Base-by-base conservation (phyloP, 2,113 vertebrate genomes). In the Psammodynastes pulverulentus region DNA sequence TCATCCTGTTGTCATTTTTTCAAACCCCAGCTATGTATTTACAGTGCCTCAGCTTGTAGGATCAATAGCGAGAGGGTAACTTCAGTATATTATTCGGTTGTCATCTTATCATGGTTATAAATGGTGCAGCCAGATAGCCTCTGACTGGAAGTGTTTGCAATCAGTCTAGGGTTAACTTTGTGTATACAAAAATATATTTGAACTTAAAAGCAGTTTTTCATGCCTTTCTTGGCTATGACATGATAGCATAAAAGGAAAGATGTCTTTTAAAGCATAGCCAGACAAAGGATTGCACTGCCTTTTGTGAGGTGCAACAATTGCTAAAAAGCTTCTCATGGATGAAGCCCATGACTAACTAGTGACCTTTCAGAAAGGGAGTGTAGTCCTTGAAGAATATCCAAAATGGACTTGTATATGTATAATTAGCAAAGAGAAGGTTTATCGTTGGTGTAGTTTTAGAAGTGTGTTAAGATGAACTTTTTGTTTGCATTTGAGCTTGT, bases 371-470 rank as follows among this genome's bases (percentile, higher is more conserved):
- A 90, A 92, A 56, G 52, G 56, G 34, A 90, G 45, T 43, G 0
- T 9, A 34, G 12, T 1, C 6, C 86, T 93, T 93, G 43, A 87
- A 88, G 87, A 89, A 48, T 51, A 62, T 87, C 48, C 58, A 58
- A 93, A 91, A 94, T 39, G 93, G 67, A 89, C 94, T 49, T 94
- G 91, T 94, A 96, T 95, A 91, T 43, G 17, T 49, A 58, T 72
- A 93, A 90, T 12, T 26, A 62, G 72, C 39, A 88, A 93, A 93
- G 90, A 93, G 58, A 85, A 88, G 72, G 91, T 95, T 88, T 93
- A 88, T 51, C 91, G 92, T n/a, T 88, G 39, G 51, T 0, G 0
- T 0, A 0, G 1, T 96, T 94, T 88, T 84, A 94, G 94, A 84
- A 72, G 90, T 90, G 86, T 0, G 9, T 58, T 58, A 86, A 94